Evolutionary conservation across 2,113 vertebrate genomes (phyloP).

Genomic region (Perognathus longimembris): DNA sequence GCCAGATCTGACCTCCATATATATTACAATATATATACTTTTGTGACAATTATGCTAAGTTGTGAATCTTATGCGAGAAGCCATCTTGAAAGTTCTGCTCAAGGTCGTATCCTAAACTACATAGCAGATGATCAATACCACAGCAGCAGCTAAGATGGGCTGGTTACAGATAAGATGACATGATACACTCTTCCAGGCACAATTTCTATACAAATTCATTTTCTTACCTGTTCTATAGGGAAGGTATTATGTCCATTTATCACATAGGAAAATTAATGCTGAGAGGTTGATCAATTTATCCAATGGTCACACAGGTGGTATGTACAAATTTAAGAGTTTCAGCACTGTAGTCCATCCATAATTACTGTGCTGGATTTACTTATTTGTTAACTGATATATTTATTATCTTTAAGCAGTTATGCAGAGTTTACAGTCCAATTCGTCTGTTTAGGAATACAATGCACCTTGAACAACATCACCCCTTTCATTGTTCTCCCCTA

Average conservation of each 20-base stretch:
- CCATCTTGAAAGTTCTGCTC: background rate
- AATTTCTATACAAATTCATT: background rate
- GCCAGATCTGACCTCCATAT: no score
- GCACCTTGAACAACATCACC: no score
- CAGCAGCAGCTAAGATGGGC: background rate
- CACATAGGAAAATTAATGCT: background rate
- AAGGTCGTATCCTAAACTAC: background rate
- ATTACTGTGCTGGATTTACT: background rate
- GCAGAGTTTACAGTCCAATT: no score
- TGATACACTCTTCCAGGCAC: background rate
- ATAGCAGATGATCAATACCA: background rate
- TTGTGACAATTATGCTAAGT: background rate
- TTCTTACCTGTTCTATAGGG: background rate
- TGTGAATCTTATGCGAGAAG: background rate
- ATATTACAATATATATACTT: background rate
- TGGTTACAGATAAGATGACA: background rate
- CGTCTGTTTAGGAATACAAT: no score
- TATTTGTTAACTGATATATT: no score
- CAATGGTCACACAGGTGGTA: background rate
- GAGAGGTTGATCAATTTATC: background rate
- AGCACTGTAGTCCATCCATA: background rate
- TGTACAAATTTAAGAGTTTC: background rate
- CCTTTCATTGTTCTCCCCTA: no score
- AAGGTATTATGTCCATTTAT: background rate
- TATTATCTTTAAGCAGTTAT: no score